These are phyloP conservation scores for Oophaga pumilio DNA, from an alignment of 2,113 vertebrate species.

Conservation along the genomic window DNA sequence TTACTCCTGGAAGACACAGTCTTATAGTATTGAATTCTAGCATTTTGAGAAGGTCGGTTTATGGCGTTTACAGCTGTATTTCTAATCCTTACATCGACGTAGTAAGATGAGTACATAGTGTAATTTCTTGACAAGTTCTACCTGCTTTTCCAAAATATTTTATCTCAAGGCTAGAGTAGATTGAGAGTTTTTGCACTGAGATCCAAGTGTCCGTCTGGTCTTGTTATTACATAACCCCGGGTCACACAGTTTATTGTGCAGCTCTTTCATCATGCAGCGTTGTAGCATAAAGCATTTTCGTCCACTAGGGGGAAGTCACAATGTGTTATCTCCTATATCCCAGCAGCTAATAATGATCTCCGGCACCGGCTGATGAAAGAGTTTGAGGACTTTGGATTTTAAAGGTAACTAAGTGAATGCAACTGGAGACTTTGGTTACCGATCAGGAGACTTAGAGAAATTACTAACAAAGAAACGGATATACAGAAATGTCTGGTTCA, in stretches of 20 bases:
- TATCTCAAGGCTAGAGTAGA: not conserved
- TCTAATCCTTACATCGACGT: not conserved
- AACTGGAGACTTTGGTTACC: constrained; percentile 18
- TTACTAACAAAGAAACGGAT: not conserved
- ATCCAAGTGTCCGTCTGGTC: not conserved
- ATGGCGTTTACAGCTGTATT: no score
- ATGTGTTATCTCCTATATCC: not conserved
- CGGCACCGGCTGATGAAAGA: not conserved
- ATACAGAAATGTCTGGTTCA: constrained; percentile 12
- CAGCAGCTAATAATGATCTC: not conserved
- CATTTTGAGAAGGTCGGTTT: not conserved
- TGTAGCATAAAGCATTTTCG: not conserved
- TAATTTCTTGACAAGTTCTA: not conserved
- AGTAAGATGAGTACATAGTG: not conserved
- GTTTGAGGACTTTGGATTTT: constrained; percentile 38
- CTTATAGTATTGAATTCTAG: not conserved
- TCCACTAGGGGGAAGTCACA: constrained; percentile 40
- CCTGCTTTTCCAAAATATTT: not conserved
- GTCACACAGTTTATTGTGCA: not conserved
- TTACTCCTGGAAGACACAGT: no score
- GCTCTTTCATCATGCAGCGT: not conserved
- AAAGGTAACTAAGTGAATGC: constrained; percentile 26
- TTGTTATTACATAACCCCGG: not conserved
- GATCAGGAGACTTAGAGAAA: constrained; percentile 23
- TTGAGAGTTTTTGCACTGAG: not conserved